Evolutionary conservation across 1,140 invertebrate species (phyloP).

Genomic region (Hermetia illucens): DNA sequence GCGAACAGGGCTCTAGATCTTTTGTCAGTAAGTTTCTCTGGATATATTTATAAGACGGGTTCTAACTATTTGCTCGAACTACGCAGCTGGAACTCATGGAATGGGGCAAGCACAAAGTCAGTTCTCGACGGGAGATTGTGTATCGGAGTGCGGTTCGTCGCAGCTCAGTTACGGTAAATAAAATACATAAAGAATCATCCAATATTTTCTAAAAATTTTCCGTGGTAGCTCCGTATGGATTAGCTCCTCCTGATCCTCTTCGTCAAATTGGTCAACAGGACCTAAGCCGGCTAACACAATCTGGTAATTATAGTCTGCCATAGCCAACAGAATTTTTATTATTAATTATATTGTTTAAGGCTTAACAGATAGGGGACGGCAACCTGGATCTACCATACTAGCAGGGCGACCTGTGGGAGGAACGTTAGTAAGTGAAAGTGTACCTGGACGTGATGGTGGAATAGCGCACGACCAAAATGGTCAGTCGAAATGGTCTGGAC

Average conservation of each 20-base stretch:
- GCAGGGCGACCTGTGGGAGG: conserved; percentile 1
- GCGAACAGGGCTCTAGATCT: conserved; percentile 51
- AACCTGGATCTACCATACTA: conserved; percentile 4
- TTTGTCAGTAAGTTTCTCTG: conserved; percentile 60
- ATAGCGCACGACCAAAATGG: too few relatives aligned
- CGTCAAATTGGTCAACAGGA: background rate
- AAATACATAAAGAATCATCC: background rate
- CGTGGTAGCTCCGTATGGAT: background rate
- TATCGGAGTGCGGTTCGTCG: conserved; percentile 31
- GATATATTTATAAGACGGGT: background rate
- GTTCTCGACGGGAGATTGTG: conserved; percentile 37
- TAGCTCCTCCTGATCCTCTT: background rate
- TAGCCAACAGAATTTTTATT: too few relatives aligned
- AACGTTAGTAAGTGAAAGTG: conserved; percentile 3
- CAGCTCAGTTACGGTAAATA: background rate
- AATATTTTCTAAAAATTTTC: too few relatives aligned
- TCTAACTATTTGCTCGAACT: background rate
- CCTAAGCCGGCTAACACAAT: too few relatives aligned
- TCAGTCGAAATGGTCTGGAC: too few relatives aligned
- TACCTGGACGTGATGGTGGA: conserved; percentile 4
- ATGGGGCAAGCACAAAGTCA: conserved; percentile 73
- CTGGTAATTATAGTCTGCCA: too few relatives aligned
- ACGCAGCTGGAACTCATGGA: conserved; percentile 49
- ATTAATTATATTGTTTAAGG: background rate
- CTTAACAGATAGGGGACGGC: conserved; percentile 4